These are phyloP conservation scores for Drosophila atripex DNA, from an alignment of 2,888 invertebrate genomes.

Conservation along the genomic window DNA sequence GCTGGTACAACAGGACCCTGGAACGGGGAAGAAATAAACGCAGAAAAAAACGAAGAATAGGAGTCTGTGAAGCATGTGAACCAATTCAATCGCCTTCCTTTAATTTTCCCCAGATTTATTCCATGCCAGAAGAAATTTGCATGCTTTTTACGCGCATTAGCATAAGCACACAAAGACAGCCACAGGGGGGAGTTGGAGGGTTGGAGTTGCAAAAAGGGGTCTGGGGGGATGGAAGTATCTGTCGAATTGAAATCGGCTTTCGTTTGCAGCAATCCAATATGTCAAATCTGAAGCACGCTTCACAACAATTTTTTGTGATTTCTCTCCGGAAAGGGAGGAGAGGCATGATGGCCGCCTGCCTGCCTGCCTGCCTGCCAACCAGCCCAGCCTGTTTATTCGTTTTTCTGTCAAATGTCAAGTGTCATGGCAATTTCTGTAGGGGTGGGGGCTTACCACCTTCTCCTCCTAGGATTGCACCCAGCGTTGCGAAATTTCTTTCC, in stretches of 20 bases:
- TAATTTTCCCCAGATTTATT: constrained; percentile 40
- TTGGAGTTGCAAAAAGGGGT: too few relatives aligned
- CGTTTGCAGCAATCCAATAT: constrained; percentile 58
- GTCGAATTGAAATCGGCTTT: constrained; percentile 33
- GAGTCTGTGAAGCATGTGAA: constrained; percentile 29
- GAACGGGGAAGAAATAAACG: neutral
- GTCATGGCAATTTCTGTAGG: constrained; percentile 54
- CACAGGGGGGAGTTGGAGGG: too few relatives aligned
- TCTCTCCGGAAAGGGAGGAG: neutral
- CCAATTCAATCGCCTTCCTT: constrained; percentile 32
- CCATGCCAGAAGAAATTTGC: constrained; percentile 56
- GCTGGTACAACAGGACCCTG: neutral
- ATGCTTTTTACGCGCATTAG: constrained; percentile 72
- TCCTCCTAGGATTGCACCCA: too few relatives aligned
- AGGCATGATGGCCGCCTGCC: too few relatives aligned
- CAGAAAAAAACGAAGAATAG: constrained; percentile 1
- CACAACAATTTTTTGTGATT: constrained; percentile 27
- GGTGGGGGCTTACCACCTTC: too few relatives aligned
- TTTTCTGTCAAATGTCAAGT: constrained; percentile 57
- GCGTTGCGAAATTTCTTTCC: neutral
- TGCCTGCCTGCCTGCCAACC: too few relatives aligned
- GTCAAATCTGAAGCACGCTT: constrained; percentile 60
- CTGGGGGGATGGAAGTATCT: neutral
- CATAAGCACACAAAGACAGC: constrained; percentile 60
- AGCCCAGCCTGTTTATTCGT: neutral